These are phyloP conservation scores for Parazoanthus darwini DNA, from an alignment of 92 coral and sea anemone genomes.

Conservation along the genomic window DNA sequence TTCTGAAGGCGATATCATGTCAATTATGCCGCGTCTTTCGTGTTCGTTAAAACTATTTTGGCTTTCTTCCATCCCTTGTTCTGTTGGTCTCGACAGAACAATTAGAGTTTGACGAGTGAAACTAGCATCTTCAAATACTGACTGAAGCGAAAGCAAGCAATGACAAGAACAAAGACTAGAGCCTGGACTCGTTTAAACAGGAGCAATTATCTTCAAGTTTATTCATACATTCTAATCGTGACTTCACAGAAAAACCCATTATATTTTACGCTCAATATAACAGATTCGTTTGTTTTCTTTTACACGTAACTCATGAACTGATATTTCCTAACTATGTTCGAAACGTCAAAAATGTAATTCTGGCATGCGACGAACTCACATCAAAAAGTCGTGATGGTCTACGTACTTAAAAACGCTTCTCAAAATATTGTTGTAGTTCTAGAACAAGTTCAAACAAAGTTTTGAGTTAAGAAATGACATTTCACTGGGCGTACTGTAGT, in stretches of 20 bases:
- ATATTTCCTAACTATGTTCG: neutral
- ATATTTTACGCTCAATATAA: neutral
- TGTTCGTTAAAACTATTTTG: neutral
- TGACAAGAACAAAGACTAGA: neutral
- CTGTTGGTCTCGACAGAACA: neutral
- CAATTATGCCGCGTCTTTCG: neutral
- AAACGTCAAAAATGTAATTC: neutral
- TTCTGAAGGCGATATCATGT: neutral
- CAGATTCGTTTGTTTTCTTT: neutral
- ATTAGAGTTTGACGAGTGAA: neutral
- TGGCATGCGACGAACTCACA: neutral
- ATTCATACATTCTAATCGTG: neutral
- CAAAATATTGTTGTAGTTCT: conserved; percentile 23
- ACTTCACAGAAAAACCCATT: neutral
- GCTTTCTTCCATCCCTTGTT: conserved; percentile 3
- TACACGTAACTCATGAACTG: neutral
- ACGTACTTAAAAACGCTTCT: neutral
- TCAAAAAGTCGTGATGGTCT: neutral
- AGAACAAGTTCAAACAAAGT: neutral
- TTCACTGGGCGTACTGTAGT: neutral
- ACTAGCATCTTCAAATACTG: neutral
- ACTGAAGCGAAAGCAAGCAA: neutral
- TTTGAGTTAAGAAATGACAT: too few relatives aligned
- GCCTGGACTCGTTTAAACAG: neutral
- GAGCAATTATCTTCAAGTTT: neutral